phyloP scores from a whole-genome alignment of 2,888 invertebrate species.

The Caenorhabditis becei region DNA sequence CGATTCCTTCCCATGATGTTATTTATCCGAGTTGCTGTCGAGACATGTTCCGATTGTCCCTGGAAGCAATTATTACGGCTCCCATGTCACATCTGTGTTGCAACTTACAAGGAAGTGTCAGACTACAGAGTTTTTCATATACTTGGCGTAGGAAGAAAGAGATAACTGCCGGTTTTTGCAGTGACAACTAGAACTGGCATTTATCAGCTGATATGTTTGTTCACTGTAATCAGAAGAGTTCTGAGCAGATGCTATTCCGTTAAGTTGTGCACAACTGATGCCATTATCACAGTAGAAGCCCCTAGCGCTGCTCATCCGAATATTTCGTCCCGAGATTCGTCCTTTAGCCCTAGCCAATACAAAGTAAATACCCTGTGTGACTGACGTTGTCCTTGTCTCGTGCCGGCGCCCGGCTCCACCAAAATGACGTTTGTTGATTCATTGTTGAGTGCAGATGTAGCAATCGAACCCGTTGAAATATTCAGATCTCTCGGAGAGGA shows the following conservation, averaged over 20 bases:
- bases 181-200: no score
- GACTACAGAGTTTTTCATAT: no score
- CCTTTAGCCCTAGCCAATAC: neutral
- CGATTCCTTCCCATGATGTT: neutral
- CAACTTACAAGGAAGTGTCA: no score
- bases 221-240: no score
- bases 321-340: no score
- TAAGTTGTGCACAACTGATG: no score
- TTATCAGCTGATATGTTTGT: no score
- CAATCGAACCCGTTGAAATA: slow-evolving; percentile 12
- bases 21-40: neutral
- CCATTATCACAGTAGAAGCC: no score
- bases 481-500: slow-evolving; percentile 16
- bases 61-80: neutral
- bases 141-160: no score
- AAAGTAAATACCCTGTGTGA: neutral
- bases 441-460: neutral
- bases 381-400: neutral
- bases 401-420: neutral
- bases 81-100: neutral
- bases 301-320: no score
- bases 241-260: no score
- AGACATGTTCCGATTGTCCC: slow-evolving; percentile 4
- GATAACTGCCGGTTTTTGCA: no score
- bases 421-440: slow-evolving; percentile 38